Evolutionary conservation across 2,113 vertebrate species (phyloP).

Genomic region (Pelmatolapia mariae): DNA sequence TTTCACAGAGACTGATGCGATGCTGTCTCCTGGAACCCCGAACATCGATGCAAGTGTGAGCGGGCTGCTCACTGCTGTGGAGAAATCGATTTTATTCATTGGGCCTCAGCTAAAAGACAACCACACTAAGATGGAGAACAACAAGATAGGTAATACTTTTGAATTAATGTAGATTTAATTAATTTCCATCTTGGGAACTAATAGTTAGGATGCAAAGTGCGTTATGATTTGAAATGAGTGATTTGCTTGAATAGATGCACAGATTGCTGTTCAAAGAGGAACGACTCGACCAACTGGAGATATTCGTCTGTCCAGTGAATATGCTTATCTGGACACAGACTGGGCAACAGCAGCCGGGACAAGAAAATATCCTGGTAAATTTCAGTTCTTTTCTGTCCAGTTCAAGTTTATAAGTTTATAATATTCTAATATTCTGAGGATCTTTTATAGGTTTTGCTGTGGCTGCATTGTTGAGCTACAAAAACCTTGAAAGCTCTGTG

Average conservation of each 20-base stretch:
- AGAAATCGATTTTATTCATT: slow-evolving; percentile 62
- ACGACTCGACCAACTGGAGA: slow-evolving; percentile 5
- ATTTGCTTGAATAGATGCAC: slow-evolving; percentile 54
- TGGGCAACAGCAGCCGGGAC: slow-evolving; percentile 63
- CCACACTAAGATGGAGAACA: slow-evolving; percentile 36
- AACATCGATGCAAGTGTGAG: slow-evolving; percentile 5
- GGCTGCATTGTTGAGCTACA: slow-evolving; percentile 72
- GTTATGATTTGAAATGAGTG: not conserved
- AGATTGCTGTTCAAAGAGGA: slow-evolving; percentile 55
- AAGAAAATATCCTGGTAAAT: slow-evolving; percentile 36
- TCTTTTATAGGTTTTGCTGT: slow-evolving; percentile 57
- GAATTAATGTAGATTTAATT: no score
- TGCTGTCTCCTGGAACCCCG: slow-evolving; percentile 23
- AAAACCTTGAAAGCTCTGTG: slow-evolving; percentile 42
- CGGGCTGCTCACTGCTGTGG: slow-evolving; percentile 49
- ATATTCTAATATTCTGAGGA: not conserved
- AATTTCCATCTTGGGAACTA: not conserved
- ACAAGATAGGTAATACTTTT: slow-evolving; percentile 42
- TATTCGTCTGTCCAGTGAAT: slow-evolving; percentile 44
- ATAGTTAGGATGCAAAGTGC: not conserved
- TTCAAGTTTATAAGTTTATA: not conserved
- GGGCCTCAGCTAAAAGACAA: slow-evolving; percentile 64
- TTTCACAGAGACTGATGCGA: slow-evolving; percentile 15
- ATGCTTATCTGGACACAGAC: slow-evolving; percentile 56
- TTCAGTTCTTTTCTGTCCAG: not conserved